phyloP scores from a whole-genome alignment of 2,888 invertebrate species.

The Apocheima hispidaria region DNA sequence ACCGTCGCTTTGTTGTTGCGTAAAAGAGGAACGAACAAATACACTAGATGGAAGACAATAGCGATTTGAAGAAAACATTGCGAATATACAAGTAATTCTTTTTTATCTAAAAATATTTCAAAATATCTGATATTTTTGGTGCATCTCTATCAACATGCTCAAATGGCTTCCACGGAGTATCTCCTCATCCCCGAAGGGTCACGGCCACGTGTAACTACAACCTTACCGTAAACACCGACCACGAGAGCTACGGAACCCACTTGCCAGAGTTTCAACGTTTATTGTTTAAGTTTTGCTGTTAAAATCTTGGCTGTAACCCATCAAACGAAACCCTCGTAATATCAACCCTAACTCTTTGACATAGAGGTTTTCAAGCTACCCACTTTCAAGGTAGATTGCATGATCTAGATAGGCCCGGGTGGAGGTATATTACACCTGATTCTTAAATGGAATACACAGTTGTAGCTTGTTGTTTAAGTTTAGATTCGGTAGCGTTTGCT shows the following conservation, averaged over 20 bases:
- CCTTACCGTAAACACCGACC: constrained; percentile 40
- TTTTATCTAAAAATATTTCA: not conserved
- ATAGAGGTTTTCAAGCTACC: constrained; percentile 2
- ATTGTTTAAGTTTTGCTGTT: constrained; percentile 48
- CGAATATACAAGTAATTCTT: too few relatives aligned
- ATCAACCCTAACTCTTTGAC: constrained; percentile 27
- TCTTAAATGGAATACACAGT: constrained; percentile 46
- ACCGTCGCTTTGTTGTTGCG: too few relatives aligned
- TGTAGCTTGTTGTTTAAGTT: constrained; percentile 42
- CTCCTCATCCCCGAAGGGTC: constrained; percentile 1
- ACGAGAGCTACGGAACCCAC: constrained; percentile 43
- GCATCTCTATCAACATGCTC: not conserved
- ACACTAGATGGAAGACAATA: too few relatives aligned
- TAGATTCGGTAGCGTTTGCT: constrained; percentile 37
- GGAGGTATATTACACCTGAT: constrained; percentile 43
- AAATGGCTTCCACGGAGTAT: not conserved
- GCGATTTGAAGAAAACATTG: too few relatives aligned
- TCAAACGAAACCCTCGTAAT: constrained; percentile 20
- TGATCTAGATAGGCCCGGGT: constrained; percentile 27
- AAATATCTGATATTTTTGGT: not conserved
- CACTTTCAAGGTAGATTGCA: constrained; percentile 21
- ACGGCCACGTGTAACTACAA: constrained; percentile 23
- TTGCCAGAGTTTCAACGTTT: constrained; percentile 44
- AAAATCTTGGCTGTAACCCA: constrained; percentile 44
- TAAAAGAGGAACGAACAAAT: too few relatives aligned